Conservation (phyloP, 2,113 vertebrate genomes). For the Regulus satrapa region DNA sequence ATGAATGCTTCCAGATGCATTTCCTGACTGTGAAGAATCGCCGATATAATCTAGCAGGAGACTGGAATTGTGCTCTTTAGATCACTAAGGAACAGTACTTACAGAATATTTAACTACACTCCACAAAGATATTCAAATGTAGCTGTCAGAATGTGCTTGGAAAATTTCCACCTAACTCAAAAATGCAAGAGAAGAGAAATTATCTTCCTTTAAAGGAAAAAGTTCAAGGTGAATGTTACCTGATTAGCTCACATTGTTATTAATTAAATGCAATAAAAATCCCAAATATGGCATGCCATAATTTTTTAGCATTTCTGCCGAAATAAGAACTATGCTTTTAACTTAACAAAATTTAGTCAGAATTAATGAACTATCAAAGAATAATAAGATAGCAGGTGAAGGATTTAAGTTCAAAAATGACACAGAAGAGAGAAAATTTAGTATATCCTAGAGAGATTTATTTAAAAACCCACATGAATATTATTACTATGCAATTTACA, state of each 20-base stretch:
- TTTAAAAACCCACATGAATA: neutral
- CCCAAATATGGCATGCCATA: conserved; percentile 18
- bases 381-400: neutral
- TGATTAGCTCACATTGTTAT: conserved; percentile 54
- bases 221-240: conserved; percentile 28
- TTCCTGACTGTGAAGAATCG: conserved; percentile 18
- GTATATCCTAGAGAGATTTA: neutral
- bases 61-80: conserved; percentile 49
- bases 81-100: conserved; percentile 11
- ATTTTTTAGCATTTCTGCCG: conserved; percentile 45
- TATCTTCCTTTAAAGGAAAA: conserved; percentile 35
- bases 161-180: neutral
- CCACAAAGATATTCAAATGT: conserved; percentile 55
- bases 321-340: conserved; percentile 2
- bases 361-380: conserved; percentile 28
- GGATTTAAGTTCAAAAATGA: neutral
- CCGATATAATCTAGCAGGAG: neutral
- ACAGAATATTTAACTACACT: conserved; percentile 52
- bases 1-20: conserved; percentile 14
- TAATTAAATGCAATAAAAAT: conserved; percentile 68
- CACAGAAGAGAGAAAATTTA: neutral
- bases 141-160: conserved; percentile 14
- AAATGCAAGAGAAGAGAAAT: conserved; percentile 34
- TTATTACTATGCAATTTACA: neutral
- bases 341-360: conserved; percentile 30